Base-by-base conservation (phyloP, 2,113 vertebrate genomes). In the Uria lomvia region DNA sequence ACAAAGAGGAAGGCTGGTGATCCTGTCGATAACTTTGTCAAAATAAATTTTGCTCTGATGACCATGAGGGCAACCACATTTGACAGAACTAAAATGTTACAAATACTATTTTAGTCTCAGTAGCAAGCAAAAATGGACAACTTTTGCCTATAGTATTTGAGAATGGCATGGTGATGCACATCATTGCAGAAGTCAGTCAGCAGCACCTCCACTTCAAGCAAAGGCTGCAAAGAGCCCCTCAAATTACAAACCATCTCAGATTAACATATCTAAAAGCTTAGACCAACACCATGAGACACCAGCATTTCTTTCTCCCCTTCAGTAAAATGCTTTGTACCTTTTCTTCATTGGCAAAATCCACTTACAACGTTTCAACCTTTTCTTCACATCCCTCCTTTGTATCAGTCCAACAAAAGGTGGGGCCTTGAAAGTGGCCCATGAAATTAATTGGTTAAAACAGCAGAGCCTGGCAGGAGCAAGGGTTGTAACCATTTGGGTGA, bases 351-450 rank as follows among this genome's bases (percentile, higher is more conserved):
- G 26, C 22, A 82, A 90, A 93, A 85, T n/a, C 14, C 36, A 65
- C 49, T 53, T 49, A 43, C 2, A 84, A 42, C 3, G 17, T 53
- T 79, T 76, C 75, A 45, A 6, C 9, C 16, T 53, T 76, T 66
- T 14, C 53, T 79, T 50, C 43, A 34, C 20, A 52, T 26, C 5
- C 15, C 11, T 56, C 27, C 32, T 42, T 66, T 45, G 3, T 11
- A 38, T 63, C 65, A 73, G 26, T 36, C 16, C 38, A 68, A 24
- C 19, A 34, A 11, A 71, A 77, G 27, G 9, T 24, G 22, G 8
- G 26, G 20, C 0, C 0, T 66, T 42, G 73, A 50, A 36, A 36
- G 0, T 60, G 11, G 15, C 42, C 22, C 18, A 26, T 24, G 30
- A 86, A 73, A 74, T 20, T 32, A 78, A 60, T 17, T 49, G 26